Conservation (phyloP, 2,797 vertebrate genomes). For the Notoglanidium macrostoma region DNA sequence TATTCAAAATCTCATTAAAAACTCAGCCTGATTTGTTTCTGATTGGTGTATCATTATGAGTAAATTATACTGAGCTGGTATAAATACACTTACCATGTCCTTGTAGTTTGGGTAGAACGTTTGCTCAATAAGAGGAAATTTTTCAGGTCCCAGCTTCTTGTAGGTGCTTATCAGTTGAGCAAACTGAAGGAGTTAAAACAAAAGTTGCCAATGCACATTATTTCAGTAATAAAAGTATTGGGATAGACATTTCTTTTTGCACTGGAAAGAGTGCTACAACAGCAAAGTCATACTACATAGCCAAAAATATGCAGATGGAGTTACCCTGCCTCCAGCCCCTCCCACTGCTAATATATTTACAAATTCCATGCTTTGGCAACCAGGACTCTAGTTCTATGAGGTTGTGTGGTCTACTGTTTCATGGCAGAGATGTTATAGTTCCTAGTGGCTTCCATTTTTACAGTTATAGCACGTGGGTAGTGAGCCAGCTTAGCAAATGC, state of each 20-base stretch:
- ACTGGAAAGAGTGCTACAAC: too few relatives aligned
- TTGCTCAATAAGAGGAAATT: conserved; percentile 95
- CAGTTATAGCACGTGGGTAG: not conserved
- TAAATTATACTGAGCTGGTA: not conserved
- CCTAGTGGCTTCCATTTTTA: not conserved
- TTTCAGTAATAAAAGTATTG: not conserved
- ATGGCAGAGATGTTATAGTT: not conserved
- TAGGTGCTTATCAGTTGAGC: conserved; percentile 90
- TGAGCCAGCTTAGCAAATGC: not conserved
- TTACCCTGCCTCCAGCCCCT: not conserved
- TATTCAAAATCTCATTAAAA: not conserved
- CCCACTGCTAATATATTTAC: not conserved
- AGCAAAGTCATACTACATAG: not conserved
- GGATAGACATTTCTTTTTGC: not conserved
- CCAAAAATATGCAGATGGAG: not conserved
- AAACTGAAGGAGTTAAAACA: conserved; percentile 78
- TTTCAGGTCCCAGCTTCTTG: conserved; percentile 88
- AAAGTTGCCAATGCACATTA: not conserved
- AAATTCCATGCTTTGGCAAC: too few relatives aligned
- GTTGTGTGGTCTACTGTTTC: not conserved
- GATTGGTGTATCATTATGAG: not conserved
- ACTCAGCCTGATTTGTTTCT: too few relatives aligned
- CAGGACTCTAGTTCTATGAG: not conserved
- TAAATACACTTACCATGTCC: conserved; percentile 88
- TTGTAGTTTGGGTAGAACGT: conserved; percentile 98